Percentiles rank a stretch among this genome's conserved stretches.
These are phyloP conservation scores for Alitta virens DNA, from an alignment of 2,888 invertebrate species.

Conservation along the genomic window DNA sequence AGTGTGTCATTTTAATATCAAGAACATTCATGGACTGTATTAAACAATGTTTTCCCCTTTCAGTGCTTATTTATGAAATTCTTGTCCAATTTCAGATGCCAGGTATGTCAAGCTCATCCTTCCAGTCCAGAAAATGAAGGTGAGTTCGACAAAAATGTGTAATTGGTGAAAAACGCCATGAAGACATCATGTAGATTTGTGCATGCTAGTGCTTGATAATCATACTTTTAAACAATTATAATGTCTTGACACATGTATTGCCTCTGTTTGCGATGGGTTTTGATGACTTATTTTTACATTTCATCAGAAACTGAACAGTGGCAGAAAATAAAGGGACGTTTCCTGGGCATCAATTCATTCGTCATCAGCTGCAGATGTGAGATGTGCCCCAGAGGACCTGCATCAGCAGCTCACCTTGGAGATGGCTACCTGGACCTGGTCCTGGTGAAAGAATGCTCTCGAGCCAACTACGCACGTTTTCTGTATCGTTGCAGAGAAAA, in stretches of 20 bases:
- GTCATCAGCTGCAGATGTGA: conserved; percentile 76
- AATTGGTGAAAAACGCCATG: too few relatives aligned
- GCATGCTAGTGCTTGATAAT: too few relatives aligned
- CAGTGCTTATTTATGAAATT: too few relatives aligned
- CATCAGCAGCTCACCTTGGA: conserved; percentile 75
- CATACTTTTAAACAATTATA: too few relatives aligned
- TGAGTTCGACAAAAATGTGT: not conserved
- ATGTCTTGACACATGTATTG: too few relatives aligned
- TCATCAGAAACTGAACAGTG: conserved; percentile 39
- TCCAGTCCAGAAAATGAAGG: not conserved
- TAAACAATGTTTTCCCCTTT: too few relatives aligned
- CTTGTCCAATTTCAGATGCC: conserved; percentile 4
- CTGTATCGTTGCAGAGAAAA: conserved; percentile 48
- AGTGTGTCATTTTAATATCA: too few relatives aligned
- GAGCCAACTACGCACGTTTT: conserved; percentile 71
- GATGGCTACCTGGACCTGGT: conserved; percentile 78
- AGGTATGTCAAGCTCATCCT: conserved; percentile 4
- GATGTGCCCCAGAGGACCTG: conserved; percentile 73
- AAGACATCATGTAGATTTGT: too few relatives aligned
- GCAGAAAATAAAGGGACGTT: conserved; percentile 66
- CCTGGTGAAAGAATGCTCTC: conserved; percentile 69
- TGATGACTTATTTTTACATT: not conserved
- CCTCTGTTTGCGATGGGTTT: too few relatives aligned
- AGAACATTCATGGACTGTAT: too few relatives aligned
- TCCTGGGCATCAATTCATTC: conserved; percentile 71